Evolutionary conservation across 1,140 invertebrate species (phyloP).

Genomic region (Drosophila erecta): DNA sequence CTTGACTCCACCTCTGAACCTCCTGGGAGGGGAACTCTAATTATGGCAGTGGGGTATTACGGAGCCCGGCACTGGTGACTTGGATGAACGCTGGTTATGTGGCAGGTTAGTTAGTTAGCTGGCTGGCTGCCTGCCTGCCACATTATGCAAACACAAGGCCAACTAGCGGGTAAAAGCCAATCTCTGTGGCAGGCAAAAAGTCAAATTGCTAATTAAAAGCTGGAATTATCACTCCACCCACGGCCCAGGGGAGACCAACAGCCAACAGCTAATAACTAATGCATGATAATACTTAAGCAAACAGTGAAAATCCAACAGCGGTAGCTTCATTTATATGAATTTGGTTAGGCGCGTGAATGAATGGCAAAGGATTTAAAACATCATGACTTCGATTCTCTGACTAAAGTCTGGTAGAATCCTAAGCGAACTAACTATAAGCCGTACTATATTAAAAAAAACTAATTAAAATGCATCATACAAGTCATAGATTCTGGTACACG

Average conservation of each 20-base stretch:
- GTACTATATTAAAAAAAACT: too few species aligned
- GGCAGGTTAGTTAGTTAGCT: constrained; percentile 1
- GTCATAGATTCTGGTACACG: neutral
- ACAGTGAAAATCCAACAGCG: constrained; percentile 15
- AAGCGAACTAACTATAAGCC: neutral
- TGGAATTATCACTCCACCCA: constrained; percentile 23
- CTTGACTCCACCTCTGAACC: constrained; percentile 42
- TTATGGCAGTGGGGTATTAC: constrained; percentile 36
- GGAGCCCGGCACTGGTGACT: neutral
- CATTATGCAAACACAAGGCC: constrained; percentile 49
- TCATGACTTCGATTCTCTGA: too few species aligned
- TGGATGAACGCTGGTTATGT: constrained; percentile 6
- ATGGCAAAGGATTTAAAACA: too few species aligned
- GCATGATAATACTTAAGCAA: constrained; percentile 23
- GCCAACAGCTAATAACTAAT: constrained; percentile 57
- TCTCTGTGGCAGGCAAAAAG: constrained; percentile 46
- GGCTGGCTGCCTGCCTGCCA: constrained; percentile 14
- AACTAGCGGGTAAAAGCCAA: constrained; percentile 49
- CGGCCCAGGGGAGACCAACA: constrained; percentile 20
- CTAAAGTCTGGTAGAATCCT: too few species aligned
- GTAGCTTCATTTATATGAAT: constrained; percentile 10
- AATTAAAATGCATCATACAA: neutral
- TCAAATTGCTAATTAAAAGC: constrained; percentile 72
- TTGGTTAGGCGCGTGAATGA: neutral
- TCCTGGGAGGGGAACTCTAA: constrained; percentile 61